Evolutionary conservation across 2,113 vertebrate species (phyloP), one percentile per base, ranked within the genome.

Genomic region (Myrmecobius fasciatus): DNA sequence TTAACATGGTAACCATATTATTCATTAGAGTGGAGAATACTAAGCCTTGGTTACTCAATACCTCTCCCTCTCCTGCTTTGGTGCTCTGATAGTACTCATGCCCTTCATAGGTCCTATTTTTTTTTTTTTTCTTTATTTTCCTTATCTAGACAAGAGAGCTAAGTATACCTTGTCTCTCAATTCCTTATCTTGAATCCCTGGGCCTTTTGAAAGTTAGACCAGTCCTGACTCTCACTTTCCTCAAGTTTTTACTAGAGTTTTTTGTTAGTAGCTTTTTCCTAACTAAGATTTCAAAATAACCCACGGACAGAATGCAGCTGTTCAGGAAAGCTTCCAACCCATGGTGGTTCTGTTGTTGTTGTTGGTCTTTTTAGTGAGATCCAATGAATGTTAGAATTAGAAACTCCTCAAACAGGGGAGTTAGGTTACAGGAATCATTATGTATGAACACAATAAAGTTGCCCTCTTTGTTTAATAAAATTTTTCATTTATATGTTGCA

Each of bases 191-290:
- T 5, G 5, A 43, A 49, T 20, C 52, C 36, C 51, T 25, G 52
- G 31, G 10, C 28, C 24, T 93, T 93, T n/a, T 11, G 53, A 0
- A 31, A 83, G 24, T 24, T 43, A n/a, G 17, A 31, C 90, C 67
- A 90, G 88, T 90, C 67, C 52, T 91, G 49, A 47, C 12, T 67
- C 28, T 93, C 89, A 93, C 89, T 96, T 95, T 36, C 56, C 31
- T 67, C 60, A 75, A 75, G 60, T n/a, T 75, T 75, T 75, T 75
- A 95, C 31, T 91, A 48, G 49, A n/a, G 53, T 75, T 94, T n/a
- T 47, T 83, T 75, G 31, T 89, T n/a, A 17, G 36, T 3, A 31
- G 22, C 46, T 17, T 52, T 26, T 94, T 22, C 75, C 51, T 17
- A 90, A 53, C 26, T 28, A 31, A 88, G 53, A 47, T 89, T 60